Conservation (phyloP, 2,113 vertebrate species). For the Onychostoma macrolepis region DNA sequence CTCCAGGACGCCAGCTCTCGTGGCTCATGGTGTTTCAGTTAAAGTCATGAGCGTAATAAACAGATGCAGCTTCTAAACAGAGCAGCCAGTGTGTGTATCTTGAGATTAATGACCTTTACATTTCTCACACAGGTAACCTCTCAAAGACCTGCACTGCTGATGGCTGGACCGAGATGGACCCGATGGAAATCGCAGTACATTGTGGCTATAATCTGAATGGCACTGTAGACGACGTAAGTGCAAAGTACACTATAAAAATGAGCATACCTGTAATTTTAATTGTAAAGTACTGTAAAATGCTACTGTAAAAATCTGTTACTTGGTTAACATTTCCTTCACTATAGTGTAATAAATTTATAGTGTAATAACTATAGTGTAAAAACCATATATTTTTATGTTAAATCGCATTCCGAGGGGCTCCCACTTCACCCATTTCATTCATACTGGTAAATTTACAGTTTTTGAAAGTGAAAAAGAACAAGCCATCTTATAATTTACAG, state of each 20-base stretch:
- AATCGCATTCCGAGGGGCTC: too few species aligned
- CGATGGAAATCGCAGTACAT: slow-evolving; percentile 76
- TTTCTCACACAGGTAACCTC: slow-evolving; percentile 81
- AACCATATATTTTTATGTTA: too few species aligned
- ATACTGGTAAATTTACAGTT: too few species aligned
- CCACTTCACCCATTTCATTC: too few species aligned
- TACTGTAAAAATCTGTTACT: too few species aligned
- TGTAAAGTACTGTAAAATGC: too few species aligned
- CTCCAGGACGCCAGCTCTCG: not conserved
- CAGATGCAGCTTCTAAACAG: slow-evolving; percentile 3
- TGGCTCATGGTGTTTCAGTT: not conserved
- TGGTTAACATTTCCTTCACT: too few species aligned
- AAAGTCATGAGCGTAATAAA: not conserved
- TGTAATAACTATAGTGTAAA: too few species aligned
- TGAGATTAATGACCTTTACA: slow-evolving; percentile 19
- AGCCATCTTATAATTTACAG: too few species aligned
- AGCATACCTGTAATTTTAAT: too few species aligned
- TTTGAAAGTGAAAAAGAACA: too few species aligned
- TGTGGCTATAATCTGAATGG: slow-evolving; percentile 83
- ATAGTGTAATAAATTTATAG: too few species aligned
- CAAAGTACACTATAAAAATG: slow-evolving; percentile 34
- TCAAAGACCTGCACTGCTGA: slow-evolving; percentile 86
- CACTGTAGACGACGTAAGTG: slow-evolving; percentile 80
- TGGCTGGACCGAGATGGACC: slow-evolving; percentile 86
- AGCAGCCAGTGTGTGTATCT: not conserved